These are phyloP conservation scores for Atrichornis clamosus DNA, from an alignment of 2,113 vertebrate species.

Conservation along the genomic window DNA sequence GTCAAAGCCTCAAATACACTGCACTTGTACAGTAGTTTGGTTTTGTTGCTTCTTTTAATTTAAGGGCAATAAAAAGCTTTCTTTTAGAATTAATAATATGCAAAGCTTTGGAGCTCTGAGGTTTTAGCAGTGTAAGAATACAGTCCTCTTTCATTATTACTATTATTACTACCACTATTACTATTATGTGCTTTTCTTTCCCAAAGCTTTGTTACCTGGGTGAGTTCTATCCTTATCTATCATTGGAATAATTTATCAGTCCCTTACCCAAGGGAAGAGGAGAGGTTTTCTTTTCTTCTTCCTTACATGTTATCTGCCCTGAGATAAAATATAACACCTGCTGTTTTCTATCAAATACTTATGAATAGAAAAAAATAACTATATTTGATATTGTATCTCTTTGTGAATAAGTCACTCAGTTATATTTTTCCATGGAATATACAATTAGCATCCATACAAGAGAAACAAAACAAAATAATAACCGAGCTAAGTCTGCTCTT, in stretches of 20 bases:
- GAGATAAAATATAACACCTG: conserved; percentile 17
- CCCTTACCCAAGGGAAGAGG: not conserved
- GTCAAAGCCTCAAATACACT: not conserved
- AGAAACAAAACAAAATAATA: not conserved
- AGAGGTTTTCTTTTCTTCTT: conserved; percentile 4
- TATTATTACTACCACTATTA: not conserved
- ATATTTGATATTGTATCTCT: not conserved
- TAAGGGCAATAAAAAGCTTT: not conserved
- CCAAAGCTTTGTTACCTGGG: not conserved
- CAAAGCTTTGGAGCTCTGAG: not conserved
- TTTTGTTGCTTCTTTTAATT: not conserved
- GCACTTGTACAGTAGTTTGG: not conserved
- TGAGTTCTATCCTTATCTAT: not conserved
- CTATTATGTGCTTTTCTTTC: not conserved
- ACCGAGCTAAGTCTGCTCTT: not conserved
- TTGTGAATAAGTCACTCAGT: not conserved
- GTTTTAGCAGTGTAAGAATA: not conserved
- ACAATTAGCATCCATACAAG: not conserved
- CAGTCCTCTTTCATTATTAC: not conserved
- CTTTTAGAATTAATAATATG: not conserved
- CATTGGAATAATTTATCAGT: not conserved
- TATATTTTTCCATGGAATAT: not conserved
- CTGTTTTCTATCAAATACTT: conserved; percentile 18
- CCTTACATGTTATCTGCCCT: conserved; percentile 20
- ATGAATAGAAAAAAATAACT: not conserved